Base-by-base conservation (phyloP, 2,888 invertebrate genomes). In the Drosophila atripex region DNA sequence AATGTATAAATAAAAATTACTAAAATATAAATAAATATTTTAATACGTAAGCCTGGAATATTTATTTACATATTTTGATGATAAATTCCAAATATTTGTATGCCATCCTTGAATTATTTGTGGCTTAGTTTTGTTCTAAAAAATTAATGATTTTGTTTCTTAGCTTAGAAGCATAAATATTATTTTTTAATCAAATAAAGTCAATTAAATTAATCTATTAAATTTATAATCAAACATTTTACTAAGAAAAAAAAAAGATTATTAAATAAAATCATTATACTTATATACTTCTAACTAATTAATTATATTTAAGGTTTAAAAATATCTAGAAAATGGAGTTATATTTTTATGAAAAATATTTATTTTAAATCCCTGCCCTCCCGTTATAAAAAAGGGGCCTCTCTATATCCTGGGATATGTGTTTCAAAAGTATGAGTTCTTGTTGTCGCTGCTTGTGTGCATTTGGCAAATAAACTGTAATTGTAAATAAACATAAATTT, bases 401-500 rank as follows among this genome's bases (percentile, higher is more conserved):
- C 8, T 28, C 28, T 28, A 28, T 28, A 28, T 2, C 8, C 7
- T 0, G 28, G 51, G n/a, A 46, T 45, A 51, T 21, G 14, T 41
- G 56, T 28, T 28, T 28, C n/a, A 30, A 46, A n/a, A 30, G 43
- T 54, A 28, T 49, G 9, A 21, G 47, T 47, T 39, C 53, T 32
- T 71, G 35, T 58, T 35, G 55, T 32, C 52, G 43, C 16, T 63
- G 47, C 41, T 38, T 69, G 60, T 61, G 21, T 54, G 63, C 25
- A 30, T 64, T 54, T 60, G 71, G 63, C 71, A 78, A 75, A 79
- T 79, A 79, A 80, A 84, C 77, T 84, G 79, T 86, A 85, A 88
- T 85, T 86, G 89, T 84, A 86, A 86, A 87, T 86, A 87, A 88
- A 88, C 78, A 88, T 79, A 78, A 77, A 83, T 87, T 88, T 80